A percentile compares a stretch with the other conserved stretches of the same genome.
Conservation (phyloP, 2,113 vertebrate genomes). For the Labeo rohita region DNA sequence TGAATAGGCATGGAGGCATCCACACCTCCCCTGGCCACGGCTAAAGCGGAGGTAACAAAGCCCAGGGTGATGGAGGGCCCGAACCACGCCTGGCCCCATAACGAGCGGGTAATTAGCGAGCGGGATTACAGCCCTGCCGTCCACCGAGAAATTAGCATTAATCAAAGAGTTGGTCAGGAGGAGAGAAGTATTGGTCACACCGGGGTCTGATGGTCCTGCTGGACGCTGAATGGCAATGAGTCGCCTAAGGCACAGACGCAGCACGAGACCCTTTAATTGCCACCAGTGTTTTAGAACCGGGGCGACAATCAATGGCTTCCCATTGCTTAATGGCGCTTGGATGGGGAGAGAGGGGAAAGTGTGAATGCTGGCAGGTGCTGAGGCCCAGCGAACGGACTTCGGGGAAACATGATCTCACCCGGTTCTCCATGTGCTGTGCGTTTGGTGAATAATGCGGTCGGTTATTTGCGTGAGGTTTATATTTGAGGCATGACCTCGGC, state of each 20-base stretch:
- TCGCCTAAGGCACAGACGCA: slow-evolving; percentile 58
- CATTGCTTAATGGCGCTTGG: slow-evolving; percentile 50
- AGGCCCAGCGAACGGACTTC: not conserved
- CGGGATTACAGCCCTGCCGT: slow-evolving; percentile 66
- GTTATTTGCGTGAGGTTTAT: slow-evolving; percentile 49
- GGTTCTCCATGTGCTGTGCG: slow-evolving; percentile 48
- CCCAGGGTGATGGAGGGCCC: slow-evolving; percentile 63
- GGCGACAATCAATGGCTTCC: slow-evolving; percentile 67
- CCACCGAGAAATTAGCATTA: slow-evolving; percentile 73
- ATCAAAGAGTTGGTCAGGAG: slow-evolving; percentile 66
- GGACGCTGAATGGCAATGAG: slow-evolving; percentile 64
- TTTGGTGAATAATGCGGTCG: slow-evolving; percentile 49
- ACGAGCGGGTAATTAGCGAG: slow-evolving; percentile 68
- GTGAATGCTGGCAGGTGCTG: slow-evolving; percentile 55
- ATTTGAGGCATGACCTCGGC: slow-evolving; percentile 46
- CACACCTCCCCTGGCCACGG: slow-evolving; percentile 30
- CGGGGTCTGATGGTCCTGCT: slow-evolving; percentile 51
- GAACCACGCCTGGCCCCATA: slow-evolving; percentile 66
- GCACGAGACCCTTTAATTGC: slow-evolving; percentile 70
- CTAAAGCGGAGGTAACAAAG: slow-evolving; percentile 51
- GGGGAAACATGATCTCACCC: slow-evolving; percentile 55
- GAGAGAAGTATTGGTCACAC: slow-evolving; percentile 52
- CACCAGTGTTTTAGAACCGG: slow-evolving; percentile 62
- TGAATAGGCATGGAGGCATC: slow-evolving; percentile 34
- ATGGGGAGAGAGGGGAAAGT: slow-evolving; percentile 46